Base-by-base conservation (phyloP, 2,888 invertebrate genomes). In the Teleogryllus oceanicus region DNA sequence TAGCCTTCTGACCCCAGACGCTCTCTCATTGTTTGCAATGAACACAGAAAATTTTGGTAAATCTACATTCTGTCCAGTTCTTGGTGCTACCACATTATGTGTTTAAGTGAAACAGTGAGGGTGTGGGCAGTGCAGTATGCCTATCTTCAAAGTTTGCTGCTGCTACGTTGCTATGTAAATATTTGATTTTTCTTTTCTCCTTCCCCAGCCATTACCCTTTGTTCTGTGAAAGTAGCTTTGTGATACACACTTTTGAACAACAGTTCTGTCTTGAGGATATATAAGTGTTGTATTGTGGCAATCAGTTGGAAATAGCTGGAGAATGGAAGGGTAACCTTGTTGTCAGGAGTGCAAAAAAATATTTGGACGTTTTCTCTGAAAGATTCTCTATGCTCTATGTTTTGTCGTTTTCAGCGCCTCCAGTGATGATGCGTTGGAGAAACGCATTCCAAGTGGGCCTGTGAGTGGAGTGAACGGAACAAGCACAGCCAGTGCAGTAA, bases 401-500 rank as follows among this genome's bases (percentile, higher is more conserved):
- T 75, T 77, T 78, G 13, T 78, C 49, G 80, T 77, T 88, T 88
- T 81, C 86, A 90, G 90, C 85, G 88, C 89, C 78, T 90, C 90
- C 85, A 90, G 90, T 84, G 91, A 91, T 83, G 90, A 91, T 80
- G 89, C 89, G 62, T 89, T 86, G 78, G 85, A 85, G 79, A 84
- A 85, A 75, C 83, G 83, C 78, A 82, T 24, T n/a, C 75, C 75
- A 0, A n/a, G 62, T 62, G 62, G 62, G 13, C n/a, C 62, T 62
- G 62, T 8, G 62, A 62, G 62, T 8, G 62, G 62, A 62, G 62
- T 62, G 13, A 62, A 62, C 8, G 62, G 62, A 62, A 62, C 62
- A 13, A 75, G 8, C 75, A 20, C 75, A n/a, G 20, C 75, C 16
- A 20, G 13, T 10, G 21, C 20, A 5, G 75, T 75, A 8, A 20